Evolutionary conservation across 2,113 vertebrate genomes (phyloP).

Genomic region (Datnioides undecimradiatus): DNA sequence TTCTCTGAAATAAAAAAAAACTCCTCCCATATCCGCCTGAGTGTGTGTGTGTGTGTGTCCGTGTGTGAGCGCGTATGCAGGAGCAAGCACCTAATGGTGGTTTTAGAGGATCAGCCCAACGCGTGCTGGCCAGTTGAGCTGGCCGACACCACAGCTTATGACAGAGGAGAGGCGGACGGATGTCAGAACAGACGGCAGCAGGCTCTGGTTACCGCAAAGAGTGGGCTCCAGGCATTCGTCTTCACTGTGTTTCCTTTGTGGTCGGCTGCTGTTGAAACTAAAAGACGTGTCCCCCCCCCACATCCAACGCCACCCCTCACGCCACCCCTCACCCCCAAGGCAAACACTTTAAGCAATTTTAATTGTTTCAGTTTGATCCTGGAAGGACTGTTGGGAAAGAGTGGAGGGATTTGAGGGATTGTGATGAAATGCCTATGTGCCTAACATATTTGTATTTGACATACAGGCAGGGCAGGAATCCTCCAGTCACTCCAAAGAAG

Average conservation of each 20-base stretch:
- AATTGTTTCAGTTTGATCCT: constrained; percentile 43
- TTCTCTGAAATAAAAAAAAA: constrained; percentile 61
- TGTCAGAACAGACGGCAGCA: constrained; percentile 66
- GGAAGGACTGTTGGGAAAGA: constrained; percentile 42
- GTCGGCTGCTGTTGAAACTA: constrained; percentile 41
- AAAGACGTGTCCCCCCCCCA: too few species aligned
- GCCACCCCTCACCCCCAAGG: constrained; percentile 17
- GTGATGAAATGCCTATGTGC: constrained; percentile 52
- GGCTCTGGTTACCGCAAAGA: constrained; percentile 60
- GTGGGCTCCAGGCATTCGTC: constrained; percentile 63
- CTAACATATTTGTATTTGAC: constrained; percentile 1
- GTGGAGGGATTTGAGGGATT: constrained; percentile 47
- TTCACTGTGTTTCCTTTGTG: constrained; percentile 66
- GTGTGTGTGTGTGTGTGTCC: constrained; percentile 47
- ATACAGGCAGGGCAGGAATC: not conserved
- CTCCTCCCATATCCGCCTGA: constrained; percentile 71
- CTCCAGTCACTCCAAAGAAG: not conserved
- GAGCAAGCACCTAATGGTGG: constrained; percentile 56
- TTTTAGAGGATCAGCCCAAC: constrained; percentile 74
- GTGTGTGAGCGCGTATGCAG: constrained; percentile 40
- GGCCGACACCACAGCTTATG: constrained; percentile 64
- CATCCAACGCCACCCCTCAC: constrained; percentile 5
- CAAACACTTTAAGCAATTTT: constrained; percentile 56
- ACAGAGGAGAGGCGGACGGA: constrained; percentile 70
- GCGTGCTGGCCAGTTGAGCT: constrained; percentile 70